A percentile compares a stretch with the other conserved stretches of the same genome.
These are phyloP conservation scores for Drosophila sp. DNA, from an alignment of 1,140 invertebrate genomes.

Conservation along the genomic window DNA sequence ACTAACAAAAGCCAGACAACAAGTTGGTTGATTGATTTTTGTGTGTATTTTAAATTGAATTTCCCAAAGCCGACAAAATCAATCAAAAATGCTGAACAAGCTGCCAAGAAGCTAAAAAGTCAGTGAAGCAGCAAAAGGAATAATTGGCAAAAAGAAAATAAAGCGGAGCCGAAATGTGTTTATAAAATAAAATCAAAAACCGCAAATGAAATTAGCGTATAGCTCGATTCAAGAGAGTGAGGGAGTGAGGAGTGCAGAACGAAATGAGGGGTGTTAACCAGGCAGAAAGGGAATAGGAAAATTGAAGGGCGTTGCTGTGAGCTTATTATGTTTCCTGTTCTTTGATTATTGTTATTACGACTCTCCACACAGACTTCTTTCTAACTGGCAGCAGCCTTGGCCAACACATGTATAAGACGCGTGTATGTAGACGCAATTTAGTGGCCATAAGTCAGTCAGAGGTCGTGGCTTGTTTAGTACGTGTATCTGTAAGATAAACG, in stretches of 20 bases:
- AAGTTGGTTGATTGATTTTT: constrained; percentile 67
- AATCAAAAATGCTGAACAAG: constrained; percentile 40
- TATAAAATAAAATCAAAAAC: constrained; percentile 72
- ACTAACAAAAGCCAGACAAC: background rate
- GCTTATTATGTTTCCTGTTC: constrained; percentile 72
- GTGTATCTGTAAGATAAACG: constrained; percentile 53
- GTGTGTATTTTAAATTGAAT: constrained; percentile 68
- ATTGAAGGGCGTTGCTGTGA: constrained; percentile 73
- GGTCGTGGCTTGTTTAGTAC: constrained; percentile 51
- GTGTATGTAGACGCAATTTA: constrained; percentile 64
- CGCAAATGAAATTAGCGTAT: constrained; percentile 72
- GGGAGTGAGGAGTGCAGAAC: background rate
- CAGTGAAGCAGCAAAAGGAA: constrained; percentile 28
- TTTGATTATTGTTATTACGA: constrained; percentile 52
- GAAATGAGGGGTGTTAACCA: constrained; percentile 23
- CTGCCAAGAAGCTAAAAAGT: constrained; percentile 3
- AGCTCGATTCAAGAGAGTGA: background rate
- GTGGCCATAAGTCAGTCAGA: constrained; percentile 61
- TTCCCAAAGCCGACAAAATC: constrained; percentile 34
- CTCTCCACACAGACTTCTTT: background rate
- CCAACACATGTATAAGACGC: too few species aligned
- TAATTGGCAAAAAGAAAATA: constrained; percentile 41
- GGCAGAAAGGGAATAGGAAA: constrained; percentile 31
- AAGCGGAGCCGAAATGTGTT: constrained; percentile 53
- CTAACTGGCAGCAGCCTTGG: background rate